Evolutionary conservation across 2,797 vertebrate species (phyloP).

Genomic region (Odontamblyopus lacepedii): DNA sequence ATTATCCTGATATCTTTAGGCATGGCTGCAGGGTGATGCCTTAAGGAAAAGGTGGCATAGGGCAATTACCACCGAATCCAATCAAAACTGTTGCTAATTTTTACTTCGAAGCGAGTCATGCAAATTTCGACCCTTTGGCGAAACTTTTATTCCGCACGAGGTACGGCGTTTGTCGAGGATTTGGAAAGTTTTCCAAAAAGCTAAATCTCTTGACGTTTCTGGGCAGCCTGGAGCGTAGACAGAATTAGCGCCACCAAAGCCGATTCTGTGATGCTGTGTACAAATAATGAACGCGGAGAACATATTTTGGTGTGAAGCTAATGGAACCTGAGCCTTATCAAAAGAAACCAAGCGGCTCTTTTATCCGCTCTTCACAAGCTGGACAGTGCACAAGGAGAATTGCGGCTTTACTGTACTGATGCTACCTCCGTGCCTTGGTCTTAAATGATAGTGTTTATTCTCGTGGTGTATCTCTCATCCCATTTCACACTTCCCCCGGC

Average conservation of each 20-base stretch:
- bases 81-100: slow-evolving; percentile 4
- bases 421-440: slow-evolving; percentile 58
- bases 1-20: slow-evolving; percentile 30
- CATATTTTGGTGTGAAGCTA: slow-evolving; percentile 30
- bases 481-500: slow-evolving; percentile 73
- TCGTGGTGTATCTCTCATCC: slow-evolving; percentile 75
- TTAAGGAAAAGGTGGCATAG: slow-evolving; percentile 31
- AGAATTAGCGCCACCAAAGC: slow-evolving; percentile 57
- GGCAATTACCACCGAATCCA: slow-evolving; percentile 16
- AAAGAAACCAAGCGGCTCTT: slow-evolving; percentile 15
- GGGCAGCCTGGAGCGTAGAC: slow-evolving; percentile 39
- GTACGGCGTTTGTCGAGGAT: slow-evolving; percentile 46
- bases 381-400: slow-evolving; percentile 45
- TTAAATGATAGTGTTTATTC: slow-evolving; percentile 77
- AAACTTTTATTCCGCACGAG: slow-evolving; percentile 31
- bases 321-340: slow-evolving; percentile 53
- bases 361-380: slow-evolving; percentile 54
- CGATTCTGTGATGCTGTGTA: slow-evolving; percentile 44
- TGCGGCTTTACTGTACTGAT: slow-evolving; percentile 56
- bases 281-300: slow-evolving; percentile 47
- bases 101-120: neutral
- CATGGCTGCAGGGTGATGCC: slow-evolving; percentile 40
- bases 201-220: slow-evolving; percentile 34
- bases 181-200: slow-evolving; percentile 38
- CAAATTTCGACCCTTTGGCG: neutral